Base-by-base conservation (phyloP, 2,797 vertebrate genomes). In the Orientallactaga sibirica region DNA sequence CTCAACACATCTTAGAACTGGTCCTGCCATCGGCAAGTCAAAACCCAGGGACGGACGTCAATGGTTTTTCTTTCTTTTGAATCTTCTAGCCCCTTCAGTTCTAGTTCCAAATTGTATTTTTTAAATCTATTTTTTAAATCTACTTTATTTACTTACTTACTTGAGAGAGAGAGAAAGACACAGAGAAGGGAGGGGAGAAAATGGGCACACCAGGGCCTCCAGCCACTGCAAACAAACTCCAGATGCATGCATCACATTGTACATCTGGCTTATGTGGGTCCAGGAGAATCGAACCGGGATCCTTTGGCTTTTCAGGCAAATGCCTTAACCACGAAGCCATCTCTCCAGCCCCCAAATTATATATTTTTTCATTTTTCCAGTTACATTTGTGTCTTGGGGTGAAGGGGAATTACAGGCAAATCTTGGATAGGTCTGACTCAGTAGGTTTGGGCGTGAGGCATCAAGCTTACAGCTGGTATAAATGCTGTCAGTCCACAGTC, bases 51-150 rank as follows among this genome's bases (percentile, higher is more conserved):
- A 8, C 81, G 68, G 33, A 64, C 43, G 10, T 80, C 7, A 61
- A 33, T 76, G 27, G 61, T 64, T 74, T 75, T 66, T 74, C 58
- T 41, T 88, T 88, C 29, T 43, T 94, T 84, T 77, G 14, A 61
- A 4, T 64, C n/a, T 58, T 7, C 37, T 75, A 74, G 29, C 75
- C 61, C 29, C 61, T 58, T 66, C 12, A 75, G n/a, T 11, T 78
- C 24, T 78, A 66, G 9, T n/a, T 71, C 33, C 10, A 70, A 81
- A 70, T 89, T 64, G 4, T 15, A 29, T 84, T 37, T 58, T 61
- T 22, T 67, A 37, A 37, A 37, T 0, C 18, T 70, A 25, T 78
- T n/a, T 55, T 33, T 41, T 20, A 8, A 48, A 48, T 67, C 7
- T 67, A 25, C 20, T 18, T 67, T 73, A 71, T 27, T 20, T 4